These are phyloP conservation scores for Trilocha varians DNA, from an alignment of 2,888 invertebrate genomes.

Conservation along the genomic window DNA sequence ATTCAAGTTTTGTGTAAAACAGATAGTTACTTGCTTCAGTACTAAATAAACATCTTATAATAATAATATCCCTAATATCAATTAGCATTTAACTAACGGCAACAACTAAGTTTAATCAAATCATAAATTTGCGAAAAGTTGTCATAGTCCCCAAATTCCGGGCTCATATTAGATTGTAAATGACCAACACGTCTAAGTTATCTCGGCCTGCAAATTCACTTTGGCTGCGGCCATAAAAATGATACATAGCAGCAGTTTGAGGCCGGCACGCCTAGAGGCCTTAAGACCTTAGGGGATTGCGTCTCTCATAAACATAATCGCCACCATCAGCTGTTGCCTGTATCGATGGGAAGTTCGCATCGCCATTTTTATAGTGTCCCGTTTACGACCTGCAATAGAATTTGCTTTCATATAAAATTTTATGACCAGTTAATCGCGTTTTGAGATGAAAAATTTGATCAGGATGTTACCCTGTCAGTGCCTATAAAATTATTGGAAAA, in stretches of 20 bases:
- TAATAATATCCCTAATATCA: too few species aligned
- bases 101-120: neutral
- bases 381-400: constrained; percentile 49
- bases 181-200: constrained; percentile 59
- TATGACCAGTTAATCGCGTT: constrained; percentile 33
- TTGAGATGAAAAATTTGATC: constrained; percentile 24
- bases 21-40: too few species aligned
- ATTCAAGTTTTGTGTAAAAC: too few species aligned
- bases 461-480: constrained; percentile 11
- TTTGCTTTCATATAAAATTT: constrained; percentile 47
- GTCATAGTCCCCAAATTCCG: constrained; percentile 3
- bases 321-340: constrained; percentile 51
- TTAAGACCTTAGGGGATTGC: constrained; percentile 42
- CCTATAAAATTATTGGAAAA: neutral
- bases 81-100: neutral
- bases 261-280: constrained; percentile 42
- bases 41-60: too few species aligned
- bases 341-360: constrained; percentile 38
- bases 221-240: constrained; percentile 62
- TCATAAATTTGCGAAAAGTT: constrained; percentile 3
- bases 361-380: constrained; percentile 41
- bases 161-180: constrained; percentile 32
- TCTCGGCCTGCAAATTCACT: constrained; percentile 66
- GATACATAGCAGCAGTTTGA: constrained; percentile 56
- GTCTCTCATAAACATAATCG: constrained; percentile 59